Conservation (phyloP, 2,888 invertebrate genomes). For the Mimumesa dahlbomi region DNA sequence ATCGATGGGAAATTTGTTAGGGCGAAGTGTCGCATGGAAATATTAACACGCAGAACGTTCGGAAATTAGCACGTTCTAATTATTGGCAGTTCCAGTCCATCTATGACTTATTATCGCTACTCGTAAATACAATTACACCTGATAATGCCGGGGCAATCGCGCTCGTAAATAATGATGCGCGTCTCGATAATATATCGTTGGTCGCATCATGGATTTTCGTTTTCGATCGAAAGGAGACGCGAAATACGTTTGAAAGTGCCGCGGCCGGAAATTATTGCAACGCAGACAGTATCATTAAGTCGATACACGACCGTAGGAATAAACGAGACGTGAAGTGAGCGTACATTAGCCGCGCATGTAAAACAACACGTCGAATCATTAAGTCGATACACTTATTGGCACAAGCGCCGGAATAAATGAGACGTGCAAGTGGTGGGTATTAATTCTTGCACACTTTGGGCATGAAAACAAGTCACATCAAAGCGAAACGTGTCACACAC, state of each 20-base stretch:
- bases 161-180: constrained; percentile 33
- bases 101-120: constrained; percentile 41
- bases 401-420: constrained; percentile 18
- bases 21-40: background rate
- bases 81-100: constrained; percentile 22
- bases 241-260: constrained; percentile 29
- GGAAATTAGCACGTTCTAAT: constrained; percentile 38
- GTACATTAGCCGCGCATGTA: background rate
- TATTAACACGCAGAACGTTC: background rate
- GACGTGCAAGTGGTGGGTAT: constrained; percentile 3
- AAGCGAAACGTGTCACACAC: constrained; percentile 4
- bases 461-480: constrained; percentile 7
- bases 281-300: constrained; percentile 39
- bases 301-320: constrained; percentile 20
- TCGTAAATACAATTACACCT: constrained; percentile 38
- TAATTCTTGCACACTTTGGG: constrained; percentile 4
- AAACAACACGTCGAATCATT: constrained; percentile 27
- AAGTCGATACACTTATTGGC: constrained; percentile 21
- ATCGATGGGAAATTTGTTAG: background rate
- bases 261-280: constrained; percentile 27
- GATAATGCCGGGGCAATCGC: constrained; percentile 11
- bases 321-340: constrained; percentile 3
- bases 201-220: constrained; percentile 11
- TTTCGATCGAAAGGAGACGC: constrained; percentile 30
- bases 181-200: no score